These are phyloP conservation scores for Eupithecia subfuscata DNA, from an alignment of 2,888 invertebrate species.

Conservation along the genomic window DNA sequence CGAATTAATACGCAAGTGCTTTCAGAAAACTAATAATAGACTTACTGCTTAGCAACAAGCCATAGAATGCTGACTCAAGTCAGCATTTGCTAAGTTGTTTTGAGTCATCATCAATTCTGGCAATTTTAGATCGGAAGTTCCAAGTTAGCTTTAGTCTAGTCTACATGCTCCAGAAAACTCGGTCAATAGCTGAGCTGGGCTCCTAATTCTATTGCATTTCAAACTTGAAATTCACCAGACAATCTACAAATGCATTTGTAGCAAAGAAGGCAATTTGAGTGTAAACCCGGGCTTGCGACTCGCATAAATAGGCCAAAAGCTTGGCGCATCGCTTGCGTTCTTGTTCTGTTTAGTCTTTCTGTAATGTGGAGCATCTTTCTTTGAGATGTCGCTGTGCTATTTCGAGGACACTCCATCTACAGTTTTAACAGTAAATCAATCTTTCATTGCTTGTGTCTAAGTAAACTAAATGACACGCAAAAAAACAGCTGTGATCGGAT, in stretches of 20 bases:
- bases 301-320: constrained; percentile 21
- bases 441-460: neutral
- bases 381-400: neutral
- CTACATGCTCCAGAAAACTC: neutral
- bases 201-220: constrained; percentile 3
- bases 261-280: constrained; percentile 16
- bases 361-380: constrained; percentile 10
- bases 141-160: neutral
- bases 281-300: constrained; percentile 9
- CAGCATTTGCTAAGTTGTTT: neutral
- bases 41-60: constrained; percentile 26
- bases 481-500: neutral
- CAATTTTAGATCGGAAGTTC: neutral
- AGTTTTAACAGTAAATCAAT: neutral
- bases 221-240: constrained; percentile 18
- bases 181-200: neutral
- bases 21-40: constrained; percentile 26
- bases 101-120: neutral
- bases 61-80: constrained; percentile 10
- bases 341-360: constrained; percentile 11
- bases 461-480: neutral
- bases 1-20: constrained; percentile 48
- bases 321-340: constrained; percentile 18
- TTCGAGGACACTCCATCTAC: neutral
- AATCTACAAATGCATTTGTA: constrained; percentile 18